These are phyloP conservation scores for Maniola jurtina DNA, from an alignment of 1,140 invertebrate species.

Conservation along the genomic window DNA sequence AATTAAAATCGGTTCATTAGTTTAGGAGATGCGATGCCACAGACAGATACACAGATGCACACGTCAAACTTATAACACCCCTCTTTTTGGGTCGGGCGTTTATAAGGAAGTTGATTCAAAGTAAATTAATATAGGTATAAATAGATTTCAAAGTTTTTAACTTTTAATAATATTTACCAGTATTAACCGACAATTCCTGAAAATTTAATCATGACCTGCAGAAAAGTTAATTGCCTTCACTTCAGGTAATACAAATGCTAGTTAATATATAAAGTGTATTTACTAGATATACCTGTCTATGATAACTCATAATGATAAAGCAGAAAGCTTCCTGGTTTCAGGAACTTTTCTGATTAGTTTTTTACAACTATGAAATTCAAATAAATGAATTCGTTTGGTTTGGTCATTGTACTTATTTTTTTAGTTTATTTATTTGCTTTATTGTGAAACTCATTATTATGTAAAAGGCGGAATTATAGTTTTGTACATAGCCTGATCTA, in stretches of 20 bases:
- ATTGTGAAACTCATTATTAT: background rate
- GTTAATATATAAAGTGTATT: too few species aligned
- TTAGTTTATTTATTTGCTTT: background rate
- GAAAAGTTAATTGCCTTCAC: conserved; percentile 1
- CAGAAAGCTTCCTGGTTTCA: background rate
- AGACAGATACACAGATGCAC: too few species aligned
- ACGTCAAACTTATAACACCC: too few species aligned
- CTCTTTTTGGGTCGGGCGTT: too few species aligned
- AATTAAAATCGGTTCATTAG: too few species aligned
- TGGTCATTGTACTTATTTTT: background rate
- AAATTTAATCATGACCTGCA: conserved; percentile 9
- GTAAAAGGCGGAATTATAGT: too few species aligned
- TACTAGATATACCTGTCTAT: background rate
- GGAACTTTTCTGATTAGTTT: conserved; percentile 1
- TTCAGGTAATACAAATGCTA: background rate
- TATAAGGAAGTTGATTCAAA: too few species aligned
- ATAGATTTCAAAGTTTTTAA: background rate
- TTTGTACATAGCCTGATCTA: too few species aligned
- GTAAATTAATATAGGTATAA: background rate
- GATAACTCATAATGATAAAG: background rate
- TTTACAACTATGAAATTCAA: background rate
- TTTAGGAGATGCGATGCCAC: too few species aligned
- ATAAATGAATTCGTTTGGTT: background rate
- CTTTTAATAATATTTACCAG: background rate
- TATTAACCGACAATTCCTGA: background rate